Conservation (phyloP, 2,113 vertebrate species). For the Microcebus ravelobensis region DNA sequence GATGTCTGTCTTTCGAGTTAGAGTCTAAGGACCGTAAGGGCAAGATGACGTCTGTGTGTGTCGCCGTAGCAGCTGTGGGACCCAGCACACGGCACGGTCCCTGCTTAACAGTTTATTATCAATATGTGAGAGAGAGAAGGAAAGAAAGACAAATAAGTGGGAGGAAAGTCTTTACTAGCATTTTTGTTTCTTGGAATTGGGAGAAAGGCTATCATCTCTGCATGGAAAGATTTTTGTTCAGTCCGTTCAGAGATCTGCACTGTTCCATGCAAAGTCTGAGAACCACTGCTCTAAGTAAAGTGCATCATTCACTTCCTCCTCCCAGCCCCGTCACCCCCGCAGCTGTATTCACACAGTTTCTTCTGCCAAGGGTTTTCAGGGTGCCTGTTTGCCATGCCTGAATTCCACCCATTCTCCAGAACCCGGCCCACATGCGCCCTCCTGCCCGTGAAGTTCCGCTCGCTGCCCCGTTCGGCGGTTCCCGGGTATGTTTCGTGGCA, state of each 20-base stretch:
- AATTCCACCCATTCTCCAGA: neutral
- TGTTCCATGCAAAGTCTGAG: neutral
- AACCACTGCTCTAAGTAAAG: neutral
- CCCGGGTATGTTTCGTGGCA: no score
- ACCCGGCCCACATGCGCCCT: neutral
- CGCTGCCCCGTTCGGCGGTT: neutral
- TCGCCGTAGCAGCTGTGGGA: accelerated
- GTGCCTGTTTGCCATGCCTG: neutral
- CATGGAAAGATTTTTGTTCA: neutral
- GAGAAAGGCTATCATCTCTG: neutral
- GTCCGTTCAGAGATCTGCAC: neutral
- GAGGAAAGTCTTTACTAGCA: neutral
- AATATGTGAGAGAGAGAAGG: neutral
- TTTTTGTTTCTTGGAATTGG: neutral
- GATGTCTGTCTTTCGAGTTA: neutral
- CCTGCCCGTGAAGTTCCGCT: neutral
- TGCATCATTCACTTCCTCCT: neutral
- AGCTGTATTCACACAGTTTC: neutral
- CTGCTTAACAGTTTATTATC: neutral
- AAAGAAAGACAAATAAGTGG: neutral
- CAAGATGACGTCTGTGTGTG: neutral
- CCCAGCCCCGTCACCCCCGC: accelerated
- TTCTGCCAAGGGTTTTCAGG: neutral
- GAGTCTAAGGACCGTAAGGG: neutral
- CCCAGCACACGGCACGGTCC: no score